These are phyloP conservation scores for Esox masquinongy DNA, from an alignment of 2,797 vertebrate species.

Conservation along the genomic window DNA sequence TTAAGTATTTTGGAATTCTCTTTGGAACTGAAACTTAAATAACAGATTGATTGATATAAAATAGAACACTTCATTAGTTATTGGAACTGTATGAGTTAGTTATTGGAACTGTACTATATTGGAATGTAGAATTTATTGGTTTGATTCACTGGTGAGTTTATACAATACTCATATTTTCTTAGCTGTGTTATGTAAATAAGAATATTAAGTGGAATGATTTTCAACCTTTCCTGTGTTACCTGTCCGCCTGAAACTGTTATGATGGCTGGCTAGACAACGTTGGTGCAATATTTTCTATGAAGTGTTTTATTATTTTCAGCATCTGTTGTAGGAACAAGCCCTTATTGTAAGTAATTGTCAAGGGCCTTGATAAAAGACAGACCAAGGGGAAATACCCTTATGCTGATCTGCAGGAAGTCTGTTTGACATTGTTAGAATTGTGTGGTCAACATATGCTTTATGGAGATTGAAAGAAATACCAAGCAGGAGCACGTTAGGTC, in stretches of 20 bases:
- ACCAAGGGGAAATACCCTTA: not conserved
- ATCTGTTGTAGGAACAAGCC: not conserved
- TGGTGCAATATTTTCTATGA: not conserved
- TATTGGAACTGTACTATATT: not conserved
- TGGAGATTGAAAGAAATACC: not conserved
- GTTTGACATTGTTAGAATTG: not conserved
- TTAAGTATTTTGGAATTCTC: not conserved
- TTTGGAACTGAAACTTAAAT: not conserved
- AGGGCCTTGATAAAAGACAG: slow-evolving; percentile 5
- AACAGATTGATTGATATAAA: not conserved
- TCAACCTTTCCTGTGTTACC: not conserved
- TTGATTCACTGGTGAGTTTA: not conserved
- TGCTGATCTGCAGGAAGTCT: not conserved
- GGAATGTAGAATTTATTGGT: not conserved
- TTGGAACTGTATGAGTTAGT: not conserved
- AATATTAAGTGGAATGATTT: not conserved
- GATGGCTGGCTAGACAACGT: not conserved
- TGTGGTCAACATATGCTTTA: not conserved
- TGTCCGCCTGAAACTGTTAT: not conserved
- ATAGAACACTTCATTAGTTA: not conserved
- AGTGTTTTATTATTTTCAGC: not conserved
- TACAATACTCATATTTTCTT: not conserved
- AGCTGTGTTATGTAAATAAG: not conserved
- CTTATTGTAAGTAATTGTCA: slow-evolving; percentile 1
- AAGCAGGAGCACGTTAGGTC: not conserved